Evolutionary conservation across 1,140 invertebrate genomes (phyloP).

Genomic region (Drosophila repletoides): DNA sequence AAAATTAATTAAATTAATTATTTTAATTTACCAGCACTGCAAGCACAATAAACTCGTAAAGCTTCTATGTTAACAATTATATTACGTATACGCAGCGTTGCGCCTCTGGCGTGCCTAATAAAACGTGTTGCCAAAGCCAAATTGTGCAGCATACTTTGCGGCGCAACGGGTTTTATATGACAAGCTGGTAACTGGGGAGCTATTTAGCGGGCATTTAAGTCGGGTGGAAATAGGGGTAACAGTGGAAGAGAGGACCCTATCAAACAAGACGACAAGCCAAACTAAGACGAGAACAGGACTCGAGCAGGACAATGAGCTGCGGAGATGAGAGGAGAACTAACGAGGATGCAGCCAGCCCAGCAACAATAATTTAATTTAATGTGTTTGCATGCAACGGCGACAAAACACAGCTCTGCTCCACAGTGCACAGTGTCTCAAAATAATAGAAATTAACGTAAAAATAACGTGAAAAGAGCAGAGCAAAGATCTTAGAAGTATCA

Average conservation of each 20-base stretch:
- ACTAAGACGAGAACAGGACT: slow-evolving; percentile 57
- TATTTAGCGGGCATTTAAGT: slow-evolving; percentile 62
- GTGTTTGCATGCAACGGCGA: slow-evolving; percentile 72
- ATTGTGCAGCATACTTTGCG: slow-evolving; percentile 42
- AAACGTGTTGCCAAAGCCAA: slow-evolving; percentile 57
- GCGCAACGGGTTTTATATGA: slow-evolving; percentile 32
- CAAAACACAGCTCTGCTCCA: too few relatives aligned
- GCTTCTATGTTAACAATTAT: background rate
- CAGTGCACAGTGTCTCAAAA: too few relatives aligned
- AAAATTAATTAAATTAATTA: too few relatives aligned
- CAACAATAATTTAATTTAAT: slow-evolving; percentile 80
- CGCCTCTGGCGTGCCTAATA: slow-evolving; percentile 55
- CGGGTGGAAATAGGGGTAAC: too few relatives aligned
- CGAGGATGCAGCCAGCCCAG: slow-evolving; percentile 35
- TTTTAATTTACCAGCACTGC: too few relatives aligned
- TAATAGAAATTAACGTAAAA: too few relatives aligned
- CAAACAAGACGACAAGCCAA: slow-evolving; percentile 51
- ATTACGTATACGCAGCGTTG: slow-evolving; percentile 39
- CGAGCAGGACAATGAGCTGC: slow-evolving; percentile 23
- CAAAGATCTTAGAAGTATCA: too few relatives aligned
- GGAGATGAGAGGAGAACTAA: slow-evolving; percentile 4
- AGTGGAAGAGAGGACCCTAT: too few relatives aligned
- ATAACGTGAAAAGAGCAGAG: too few relatives aligned
- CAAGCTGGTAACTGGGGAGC: slow-evolving; percentile 32
- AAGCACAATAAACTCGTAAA: background rate